Percentiles rank a stretch among this genome's conserved stretches.
These are phyloP conservation scores for Crotalus helleri DNA, from an alignment of 2,113 vertebrate genomes.

Conservation along the genomic window DNA sequence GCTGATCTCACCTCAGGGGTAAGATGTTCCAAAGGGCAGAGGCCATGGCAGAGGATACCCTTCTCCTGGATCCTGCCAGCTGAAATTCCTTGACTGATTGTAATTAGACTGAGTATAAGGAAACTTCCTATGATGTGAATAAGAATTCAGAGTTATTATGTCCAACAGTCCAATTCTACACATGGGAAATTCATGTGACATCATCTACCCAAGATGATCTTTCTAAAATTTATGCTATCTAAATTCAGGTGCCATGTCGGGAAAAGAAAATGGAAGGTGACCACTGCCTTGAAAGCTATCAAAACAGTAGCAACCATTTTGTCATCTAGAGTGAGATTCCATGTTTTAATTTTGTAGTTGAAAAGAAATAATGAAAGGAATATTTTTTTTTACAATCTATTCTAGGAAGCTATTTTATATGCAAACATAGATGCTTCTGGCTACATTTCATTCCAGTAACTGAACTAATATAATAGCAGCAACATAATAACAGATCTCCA, in stretches of 20 bases:
- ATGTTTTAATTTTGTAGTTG: not conserved
- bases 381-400: not conserved
- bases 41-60: no score
- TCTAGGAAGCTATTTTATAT: not conserved
- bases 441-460: not conserved
- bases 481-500: not conserved
- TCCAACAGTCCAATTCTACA: not conserved
- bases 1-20: no score
- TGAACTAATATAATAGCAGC: not conserved
- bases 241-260: not conserved
- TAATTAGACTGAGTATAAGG: not conserved
- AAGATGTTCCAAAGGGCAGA: no score
- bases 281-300: not conserved
- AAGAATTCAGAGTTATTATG: not conserved
- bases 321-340: not conserved
- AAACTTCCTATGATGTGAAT: not conserved
- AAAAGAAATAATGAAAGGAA: not conserved
- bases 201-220: not conserved
- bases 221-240: not conserved
- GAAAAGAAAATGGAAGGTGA: not conserved
- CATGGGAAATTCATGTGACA: not conserved
- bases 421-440: not conserved
- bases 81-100: no score
- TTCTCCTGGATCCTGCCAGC: no score
- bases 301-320: not conserved